Evolutionary conservation across 2,888 invertebrate genomes (phyloP).

Genomic region (Temnothorax rugatulus): DNA sequence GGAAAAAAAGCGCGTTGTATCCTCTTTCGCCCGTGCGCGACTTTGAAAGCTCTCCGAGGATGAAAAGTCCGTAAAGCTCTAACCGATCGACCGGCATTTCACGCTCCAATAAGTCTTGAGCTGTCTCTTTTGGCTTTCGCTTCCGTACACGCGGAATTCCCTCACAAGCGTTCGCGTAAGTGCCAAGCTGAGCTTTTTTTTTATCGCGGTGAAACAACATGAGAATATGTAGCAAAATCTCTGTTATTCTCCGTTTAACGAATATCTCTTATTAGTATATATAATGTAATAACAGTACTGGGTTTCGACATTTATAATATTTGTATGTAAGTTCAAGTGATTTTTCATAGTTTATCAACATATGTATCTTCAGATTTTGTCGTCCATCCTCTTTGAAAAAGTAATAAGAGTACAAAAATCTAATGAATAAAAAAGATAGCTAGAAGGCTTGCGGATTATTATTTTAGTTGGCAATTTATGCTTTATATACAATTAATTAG

Average conservation of each 20-base stretch:
- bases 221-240: background rate
- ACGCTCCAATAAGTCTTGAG: conserved; percentile 47
- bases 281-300: background rate
- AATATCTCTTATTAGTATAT: background rate
- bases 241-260: background rate
- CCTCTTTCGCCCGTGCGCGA: conserved; percentile 19
- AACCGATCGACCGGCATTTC: conserved; percentile 36
- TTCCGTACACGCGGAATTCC: conserved; percentile 27
- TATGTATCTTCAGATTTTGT: background rate
- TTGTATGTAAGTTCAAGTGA: background rate
- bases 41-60: conserved; percentile 40
- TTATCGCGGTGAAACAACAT: background rate
- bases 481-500: conserved; percentile 14
- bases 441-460: background rate
- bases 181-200: conserved; percentile 33
- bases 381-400: background rate
- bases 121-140: conserved; percentile 48
- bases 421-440: background rate
- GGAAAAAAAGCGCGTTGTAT: conserved; percentile 16
- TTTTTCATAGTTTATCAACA: background rate
- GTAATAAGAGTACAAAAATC: background rate
- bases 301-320: background rate
- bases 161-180: conserved; percentile 24
- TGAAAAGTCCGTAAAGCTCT: conserved; percentile 38
- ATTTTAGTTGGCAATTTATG: background rate